Conservation (phyloP, 2,888 invertebrate genomes). For the Apamea epomidion region DNA sequence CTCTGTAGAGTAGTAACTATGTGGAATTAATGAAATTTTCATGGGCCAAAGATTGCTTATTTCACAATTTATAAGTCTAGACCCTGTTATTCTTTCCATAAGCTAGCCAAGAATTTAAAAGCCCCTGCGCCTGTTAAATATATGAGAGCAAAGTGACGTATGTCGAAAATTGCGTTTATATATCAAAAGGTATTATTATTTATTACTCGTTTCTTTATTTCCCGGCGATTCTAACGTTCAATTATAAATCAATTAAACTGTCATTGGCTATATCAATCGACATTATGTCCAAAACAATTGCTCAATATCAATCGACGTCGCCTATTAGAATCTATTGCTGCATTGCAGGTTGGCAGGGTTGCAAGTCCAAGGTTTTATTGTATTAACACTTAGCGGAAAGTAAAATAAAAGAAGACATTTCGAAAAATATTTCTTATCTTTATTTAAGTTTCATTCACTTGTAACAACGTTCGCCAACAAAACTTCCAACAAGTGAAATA, state of each 20-base stretch:
- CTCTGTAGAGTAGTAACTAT: no score
- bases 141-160: no score
- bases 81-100: no score
- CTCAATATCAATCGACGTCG: background rate
- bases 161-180: no score
- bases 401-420: background rate
- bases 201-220: no score
- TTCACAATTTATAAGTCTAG: no score
- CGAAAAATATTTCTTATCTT: slow-evolving; percentile 4
- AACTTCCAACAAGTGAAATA: background rate
- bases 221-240: no score
- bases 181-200: no score
- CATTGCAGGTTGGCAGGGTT: background rate
- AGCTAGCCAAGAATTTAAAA: no score
- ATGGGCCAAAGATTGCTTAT: no score
- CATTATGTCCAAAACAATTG: background rate
- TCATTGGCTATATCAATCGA: background rate
- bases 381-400: background rate
- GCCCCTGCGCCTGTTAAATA: no score
- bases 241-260: background rate
- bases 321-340: background rate
- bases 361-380: background rate
- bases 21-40: no score
- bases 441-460: background rate
- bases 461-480: background rate